phyloP scores from a whole-genome alignment of 64 coral and sea anemone species.

The Acropora tenuis region DNA sequence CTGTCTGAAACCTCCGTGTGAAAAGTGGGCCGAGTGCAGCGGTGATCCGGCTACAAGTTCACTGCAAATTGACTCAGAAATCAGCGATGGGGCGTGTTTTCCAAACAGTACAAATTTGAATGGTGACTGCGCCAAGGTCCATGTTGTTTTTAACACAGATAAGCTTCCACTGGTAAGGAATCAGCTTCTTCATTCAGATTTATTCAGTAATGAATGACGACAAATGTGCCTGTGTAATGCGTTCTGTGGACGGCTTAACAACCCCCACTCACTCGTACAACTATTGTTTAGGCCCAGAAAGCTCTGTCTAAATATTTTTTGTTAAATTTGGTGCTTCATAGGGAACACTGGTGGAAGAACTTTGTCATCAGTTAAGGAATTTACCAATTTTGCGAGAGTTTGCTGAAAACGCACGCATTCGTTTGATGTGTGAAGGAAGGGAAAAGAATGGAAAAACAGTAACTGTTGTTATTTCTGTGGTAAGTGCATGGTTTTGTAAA shows the following conservation, averaged over 20 bases:
- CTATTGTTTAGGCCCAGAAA: too few relatives aligned
- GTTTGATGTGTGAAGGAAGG: constrained; percentile 74
- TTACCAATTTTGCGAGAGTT: constrained; percentile 68
- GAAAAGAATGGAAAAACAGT: constrained; percentile 9
- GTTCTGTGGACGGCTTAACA: too few relatives aligned
- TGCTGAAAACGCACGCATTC: constrained; percentile 68
- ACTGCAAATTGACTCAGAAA: constrained; percentile 33
- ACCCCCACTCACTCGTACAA: too few relatives aligned
- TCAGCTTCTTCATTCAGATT: background rate
- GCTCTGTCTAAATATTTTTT: too few relatives aligned
- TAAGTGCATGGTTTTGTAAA: constrained; percentile 31
- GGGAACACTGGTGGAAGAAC: constrained; percentile 91
- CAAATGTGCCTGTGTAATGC: too few relatives aligned
- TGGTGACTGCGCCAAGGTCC: constrained; percentile 88
- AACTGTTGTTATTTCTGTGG: constrained; percentile 89
- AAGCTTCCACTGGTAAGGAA: constrained; percentile 73
- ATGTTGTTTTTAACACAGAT: constrained; percentile 65
- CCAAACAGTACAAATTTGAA: constrained; percentile 80
- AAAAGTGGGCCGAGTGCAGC: constrained; percentile 69
- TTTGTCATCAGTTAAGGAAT: constrained; percentile 74
- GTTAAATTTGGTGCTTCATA: background rate
- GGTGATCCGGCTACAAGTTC: constrained; percentile 44
- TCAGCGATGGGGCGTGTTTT: constrained; percentile 76
- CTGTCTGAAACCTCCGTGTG: constrained; percentile 82
- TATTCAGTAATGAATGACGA: background rate